A percentile compares a stretch with the other conserved stretches of the same genome.
These are phyloP conservation scores for Nestor notabilis DNA, from an alignment of 2,113 vertebrate species.

Conservation along the genomic window DNA sequence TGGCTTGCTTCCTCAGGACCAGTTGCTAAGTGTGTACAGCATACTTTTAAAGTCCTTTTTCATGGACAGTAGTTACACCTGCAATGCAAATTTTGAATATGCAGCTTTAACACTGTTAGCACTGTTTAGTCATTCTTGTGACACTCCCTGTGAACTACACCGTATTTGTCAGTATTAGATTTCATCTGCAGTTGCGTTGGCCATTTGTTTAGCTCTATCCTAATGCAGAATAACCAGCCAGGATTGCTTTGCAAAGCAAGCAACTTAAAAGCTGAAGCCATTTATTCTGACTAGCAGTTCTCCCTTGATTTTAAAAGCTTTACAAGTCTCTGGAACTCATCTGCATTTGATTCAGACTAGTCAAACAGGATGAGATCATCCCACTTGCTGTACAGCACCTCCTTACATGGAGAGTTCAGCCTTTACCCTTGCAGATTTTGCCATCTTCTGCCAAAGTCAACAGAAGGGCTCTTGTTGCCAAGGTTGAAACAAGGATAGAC, in stretches of 20 bases:
- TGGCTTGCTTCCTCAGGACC: not conserved
- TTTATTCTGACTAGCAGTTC: not conserved
- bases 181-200: not conserved
- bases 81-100: not conserved
- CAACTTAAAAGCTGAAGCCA: not conserved
- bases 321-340: not conserved
- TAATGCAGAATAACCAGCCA: not conserved
- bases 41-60: not conserved
- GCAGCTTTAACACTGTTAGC: not conserved
- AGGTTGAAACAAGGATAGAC: fast-evolving
- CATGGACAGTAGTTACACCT: not conserved
- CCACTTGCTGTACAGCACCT: not conserved
- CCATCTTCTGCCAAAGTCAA: not conserved
- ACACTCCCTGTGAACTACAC: not conserved
- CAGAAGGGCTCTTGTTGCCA: not conserved
- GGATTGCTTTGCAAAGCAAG: not conserved
- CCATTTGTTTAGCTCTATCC: not conserved
- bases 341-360: not conserved
- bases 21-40: not conserved
- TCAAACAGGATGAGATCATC: not conserved
- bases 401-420: not conserved
- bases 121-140: not conserved
- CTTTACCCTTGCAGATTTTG: not conserved
- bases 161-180: not conserved
- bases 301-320: not conserved